These are phyloP conservation scores for Triplophysa tibetana DNA, from an alignment of 2,113 vertebrate species.

Conservation along the genomic window DNA sequence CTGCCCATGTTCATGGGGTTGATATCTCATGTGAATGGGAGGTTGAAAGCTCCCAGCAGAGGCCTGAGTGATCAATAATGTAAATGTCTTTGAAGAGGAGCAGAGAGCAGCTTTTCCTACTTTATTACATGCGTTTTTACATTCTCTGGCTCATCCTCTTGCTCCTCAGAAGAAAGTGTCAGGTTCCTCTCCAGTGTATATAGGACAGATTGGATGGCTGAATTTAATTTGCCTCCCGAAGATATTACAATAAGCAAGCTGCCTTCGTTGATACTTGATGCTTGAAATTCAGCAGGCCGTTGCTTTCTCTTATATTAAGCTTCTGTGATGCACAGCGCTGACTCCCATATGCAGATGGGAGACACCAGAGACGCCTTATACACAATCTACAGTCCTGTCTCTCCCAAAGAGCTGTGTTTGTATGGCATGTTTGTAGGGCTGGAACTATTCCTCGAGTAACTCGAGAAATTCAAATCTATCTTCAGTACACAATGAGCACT, in stretches of 20 bases:
- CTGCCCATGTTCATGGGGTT: slow-evolving; percentile 26
- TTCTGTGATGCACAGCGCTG: slow-evolving; percentile 53
- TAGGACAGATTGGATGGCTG: slow-evolving; percentile 69
- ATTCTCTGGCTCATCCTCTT: slow-evolving; percentile 32
- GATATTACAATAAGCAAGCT: slow-evolving; percentile 72
- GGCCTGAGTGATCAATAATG: slow-evolving; percentile 72
- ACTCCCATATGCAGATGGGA: slow-evolving; percentile 34
- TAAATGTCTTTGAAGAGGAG: slow-evolving; percentile 71
- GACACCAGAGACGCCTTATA: slow-evolving; percentile 38
- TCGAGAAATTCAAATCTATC: no score
- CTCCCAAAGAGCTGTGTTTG: not conserved
- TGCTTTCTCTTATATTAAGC: slow-evolving; percentile 57
- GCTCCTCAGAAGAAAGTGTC: slow-evolving; percentile 61
- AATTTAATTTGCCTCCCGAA: slow-evolving; percentile 70
- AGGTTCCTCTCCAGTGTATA: slow-evolving; percentile 67
- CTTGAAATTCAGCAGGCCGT: slow-evolving; percentile 64
- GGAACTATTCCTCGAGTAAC: no score
- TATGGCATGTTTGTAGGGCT: not conserved
- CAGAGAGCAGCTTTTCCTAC: slow-evolving; percentile 55
- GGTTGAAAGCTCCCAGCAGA: slow-evolving; percentile 54
- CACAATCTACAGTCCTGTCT: not conserved
- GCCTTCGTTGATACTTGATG: slow-evolving; percentile 66
- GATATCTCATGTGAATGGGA: slow-evolving; percentile 43
- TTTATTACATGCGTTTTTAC: slow-evolving; percentile 40
- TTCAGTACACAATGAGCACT: no score